Evolutionary conservation across 2,797 vertebrate genomes (phyloP).

Genomic region (Ptychadena robeensis): DNA sequence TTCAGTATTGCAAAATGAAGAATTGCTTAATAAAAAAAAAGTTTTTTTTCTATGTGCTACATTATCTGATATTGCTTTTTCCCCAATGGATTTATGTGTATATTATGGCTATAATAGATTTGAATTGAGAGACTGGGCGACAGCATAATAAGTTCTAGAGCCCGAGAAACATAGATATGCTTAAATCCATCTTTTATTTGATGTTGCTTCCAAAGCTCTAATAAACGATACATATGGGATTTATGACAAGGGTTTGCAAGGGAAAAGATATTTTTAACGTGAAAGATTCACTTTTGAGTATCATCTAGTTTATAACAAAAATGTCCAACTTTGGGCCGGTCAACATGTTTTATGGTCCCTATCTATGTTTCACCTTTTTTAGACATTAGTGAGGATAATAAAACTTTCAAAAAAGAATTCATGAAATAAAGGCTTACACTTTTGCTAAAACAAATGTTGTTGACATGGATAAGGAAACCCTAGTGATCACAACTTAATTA

Average conservation of each 20-base stretch:
- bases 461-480: not conserved
- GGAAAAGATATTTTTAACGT: not conserved
- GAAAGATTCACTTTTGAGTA: not conserved
- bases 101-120: conserved; percentile 3
- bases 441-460: too few relatives aligned
- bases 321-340: not conserved
- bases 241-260: conserved; percentile 1
- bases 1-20: not conserved
- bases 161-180: conserved; percentile 3
- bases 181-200: conserved; percentile 36
- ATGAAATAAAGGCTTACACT: not conserved
- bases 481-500: not conserved
- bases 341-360: not conserved
- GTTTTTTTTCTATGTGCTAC: not conserved
- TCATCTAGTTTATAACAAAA: not conserved
- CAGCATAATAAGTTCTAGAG: conserved; percentile 23
- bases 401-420: not conserved
- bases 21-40: conserved; percentile 19
- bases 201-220: not conserved
- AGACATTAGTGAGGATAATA: not conserved
- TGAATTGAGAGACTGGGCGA: conserved; percentile 26
- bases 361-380: not conserved
- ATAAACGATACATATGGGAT: conserved; percentile 10
- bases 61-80: conserved; percentile 28
- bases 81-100: conserved; percentile 1